Percentiles rank a stretch among this genome's conserved stretches.
Evolutionary conservation across 30 jellyfish, hydroid and myxozoan species (phyloP).

Genomic region (Sanderia malayensis): DNA sequence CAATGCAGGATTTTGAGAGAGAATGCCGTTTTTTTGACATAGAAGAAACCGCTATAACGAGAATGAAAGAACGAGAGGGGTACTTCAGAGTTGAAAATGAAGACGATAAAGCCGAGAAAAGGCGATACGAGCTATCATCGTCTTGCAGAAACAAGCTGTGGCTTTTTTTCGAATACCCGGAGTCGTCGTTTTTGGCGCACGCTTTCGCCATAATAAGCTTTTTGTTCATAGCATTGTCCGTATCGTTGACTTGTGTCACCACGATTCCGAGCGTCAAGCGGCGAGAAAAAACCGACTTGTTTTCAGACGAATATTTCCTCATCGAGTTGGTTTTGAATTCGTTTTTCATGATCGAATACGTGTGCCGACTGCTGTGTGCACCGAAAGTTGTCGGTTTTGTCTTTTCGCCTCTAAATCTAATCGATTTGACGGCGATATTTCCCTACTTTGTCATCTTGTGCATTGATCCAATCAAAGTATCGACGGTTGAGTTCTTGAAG

Average conservation of each 20-base stretch:
- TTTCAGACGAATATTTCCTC: conserved; percentile 39
- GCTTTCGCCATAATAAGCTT: conserved; percentile 55
- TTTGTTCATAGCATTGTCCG: conserved; percentile 38
- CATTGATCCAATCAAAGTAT: conserved; percentile 32
- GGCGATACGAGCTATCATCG: background rate
- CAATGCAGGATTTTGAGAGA: conserved; percentile 63
- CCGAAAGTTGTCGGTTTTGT: conserved; percentile 59
- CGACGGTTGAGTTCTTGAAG: conserved; percentile 41
- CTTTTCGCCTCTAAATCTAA: conserved; percentile 33
- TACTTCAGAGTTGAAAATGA: conserved; percentile 13
- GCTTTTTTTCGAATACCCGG: conserved; percentile 79
- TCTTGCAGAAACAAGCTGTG: conserved; percentile 39
- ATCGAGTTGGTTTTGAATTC: conserved; percentile 46
- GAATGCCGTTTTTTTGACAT: conserved; percentile 77
- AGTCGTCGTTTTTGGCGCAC: conserved; percentile 65
- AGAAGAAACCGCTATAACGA: conserved; percentile 44
- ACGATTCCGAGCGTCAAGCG: conserved; percentile 42
- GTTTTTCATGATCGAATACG: conserved; percentile 61
- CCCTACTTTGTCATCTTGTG: conserved; percentile 57
- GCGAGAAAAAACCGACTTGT: conserved; percentile 7
- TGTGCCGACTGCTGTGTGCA: conserved; percentile 50
- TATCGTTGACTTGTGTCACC: conserved; percentile 47
- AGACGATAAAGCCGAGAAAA: background rate
- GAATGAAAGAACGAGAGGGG: conserved; percentile 81
- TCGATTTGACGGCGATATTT: conserved; percentile 69